Base-by-base conservation (phyloP, 1,140 invertebrate genomes). In the Drosophila bifasciata region DNA sequence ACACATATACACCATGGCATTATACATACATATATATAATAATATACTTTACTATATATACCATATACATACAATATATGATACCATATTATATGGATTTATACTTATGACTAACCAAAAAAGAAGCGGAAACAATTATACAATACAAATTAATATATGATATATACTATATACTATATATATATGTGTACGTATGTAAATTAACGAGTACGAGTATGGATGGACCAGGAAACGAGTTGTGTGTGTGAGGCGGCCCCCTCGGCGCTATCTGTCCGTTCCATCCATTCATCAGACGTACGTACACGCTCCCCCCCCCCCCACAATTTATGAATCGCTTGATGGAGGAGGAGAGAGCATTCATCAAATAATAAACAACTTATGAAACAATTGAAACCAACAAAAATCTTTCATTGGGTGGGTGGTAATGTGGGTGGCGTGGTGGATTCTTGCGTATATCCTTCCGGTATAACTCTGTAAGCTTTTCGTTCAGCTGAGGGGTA, bases 1-100 rank as follows among this genome's bases (percentile, higher is more conserved):
- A 83, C 57, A 79, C 75, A 79, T 84, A 84, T 71, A 83, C 79
- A 80, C 75, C 75, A 62, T 61, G 69, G 69, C 71, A 84, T 69
- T 69, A 69, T 69, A 68, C 63, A 68, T 68, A 68, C 2, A 56
- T 52, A 83, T 69, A 69, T 69, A 68, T 50, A 68, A 68, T 68
- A 0, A 56, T 52, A 83, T 79, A 81, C 53, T 61, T 72, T 72
- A 72, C 68, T 72, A 70, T 76, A 70, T 76, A 63, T 64, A 67
- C 19, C 59, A 52, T 70, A 76, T 45, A 61, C 23, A 36, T 36
- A 36, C 32, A 36, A 36, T 36, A 36, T 68, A 49, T 68, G 67
- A 68, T 68, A 68, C 32, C 43, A 44, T 68, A 68, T 67, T 69
- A 69, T 69, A 69, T 68, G 66, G 50, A 68, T 68, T 25, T 69